These are phyloP conservation scores for Acanthornis magna DNA, from an alignment of 2,797 vertebrate genomes.

Conservation along the genomic window DNA sequence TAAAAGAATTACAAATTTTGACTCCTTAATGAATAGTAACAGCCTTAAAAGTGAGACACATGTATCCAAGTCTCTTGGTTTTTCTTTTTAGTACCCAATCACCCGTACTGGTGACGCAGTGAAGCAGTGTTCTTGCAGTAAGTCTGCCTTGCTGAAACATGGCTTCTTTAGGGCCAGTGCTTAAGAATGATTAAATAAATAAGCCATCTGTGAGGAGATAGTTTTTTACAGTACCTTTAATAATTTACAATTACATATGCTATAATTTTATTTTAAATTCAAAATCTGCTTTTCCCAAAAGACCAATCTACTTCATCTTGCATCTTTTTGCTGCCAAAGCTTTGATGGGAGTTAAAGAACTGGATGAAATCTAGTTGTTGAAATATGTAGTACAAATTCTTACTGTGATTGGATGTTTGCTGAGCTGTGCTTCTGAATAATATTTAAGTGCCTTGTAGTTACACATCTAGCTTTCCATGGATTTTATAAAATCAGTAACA, in stretches of 20 bases:
- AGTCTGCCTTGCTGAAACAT: not conserved
- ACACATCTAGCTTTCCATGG: not conserved
- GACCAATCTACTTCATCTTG: not conserved
- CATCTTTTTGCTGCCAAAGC: not conserved
- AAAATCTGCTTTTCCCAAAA: not conserved
- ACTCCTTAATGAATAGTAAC: not conserved
- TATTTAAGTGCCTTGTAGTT: not conserved
- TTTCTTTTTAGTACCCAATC: not conserved
- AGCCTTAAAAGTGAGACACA: not conserved
- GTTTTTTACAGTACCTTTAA: not conserved
- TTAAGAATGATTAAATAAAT: not conserved
- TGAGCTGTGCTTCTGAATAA: not conserved
- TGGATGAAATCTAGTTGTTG: not conserved
- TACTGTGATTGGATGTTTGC: not conserved
- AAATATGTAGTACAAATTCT: not conserved
- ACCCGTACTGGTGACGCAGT: accelerated
- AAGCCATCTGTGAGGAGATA: not conserved
- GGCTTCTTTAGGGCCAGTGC: not conserved
- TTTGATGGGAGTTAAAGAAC: not conserved
- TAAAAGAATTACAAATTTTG: not conserved
- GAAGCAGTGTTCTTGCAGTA: not conserved
- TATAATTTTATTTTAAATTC: not conserved
- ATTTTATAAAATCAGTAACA: not conserved
- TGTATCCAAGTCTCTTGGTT: not conserved
- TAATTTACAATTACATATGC: not conserved